Evolutionary conservation across 1,140 invertebrate genomes (phyloP), one percentile per base, ranked within the genome.

Genomic region (Neodiprion pinetum): DNA sequence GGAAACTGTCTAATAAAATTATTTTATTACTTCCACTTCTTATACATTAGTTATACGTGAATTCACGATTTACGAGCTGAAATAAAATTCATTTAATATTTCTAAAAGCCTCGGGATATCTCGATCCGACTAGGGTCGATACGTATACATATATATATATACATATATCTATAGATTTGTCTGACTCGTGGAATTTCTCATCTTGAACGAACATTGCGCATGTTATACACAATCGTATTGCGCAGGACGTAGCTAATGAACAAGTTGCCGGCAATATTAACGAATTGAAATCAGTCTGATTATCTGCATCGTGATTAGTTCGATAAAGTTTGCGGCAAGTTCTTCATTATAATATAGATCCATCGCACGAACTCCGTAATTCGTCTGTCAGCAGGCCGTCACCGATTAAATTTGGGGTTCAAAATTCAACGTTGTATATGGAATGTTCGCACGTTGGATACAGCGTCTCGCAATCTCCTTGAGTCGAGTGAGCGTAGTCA

Each of bases 401-500:
- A 9, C 53, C 53, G n/a, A 61, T 61, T 61, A 9, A 17, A 61
- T 61, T 61, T 40, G 28, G 28, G 28, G 2, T 61, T 86, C 74
- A 88, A 77, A 86, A 84, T 11, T 86, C 81, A 74, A 88, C 61
- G 50, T 83, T 76, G 77, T 85, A 86, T 77, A 90, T 87, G 11
- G 89, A 89, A 75, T 87, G 77, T 67, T 83, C 72, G 80, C 90
- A 91, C 75, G 84, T 84, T 50, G 89, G 85, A 84, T 90, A 91
- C 40, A 84, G 81, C 76, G 82, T 74, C 9, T 81, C 79, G 77
- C 90, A 91, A 81, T 89, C 82, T 80, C 75, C 85, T 74, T 72
- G 74, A 67, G 87, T 86, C 72, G 87, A 83, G 74, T 92, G 89
- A n/a, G 93, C 94, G 72, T 89, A 84, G 77, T 94, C 93, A 77